These are phyloP conservation scores for Lethrus apterus DNA, from an alignment of 1,140 invertebrate genomes.

Conservation along the genomic window DNA sequence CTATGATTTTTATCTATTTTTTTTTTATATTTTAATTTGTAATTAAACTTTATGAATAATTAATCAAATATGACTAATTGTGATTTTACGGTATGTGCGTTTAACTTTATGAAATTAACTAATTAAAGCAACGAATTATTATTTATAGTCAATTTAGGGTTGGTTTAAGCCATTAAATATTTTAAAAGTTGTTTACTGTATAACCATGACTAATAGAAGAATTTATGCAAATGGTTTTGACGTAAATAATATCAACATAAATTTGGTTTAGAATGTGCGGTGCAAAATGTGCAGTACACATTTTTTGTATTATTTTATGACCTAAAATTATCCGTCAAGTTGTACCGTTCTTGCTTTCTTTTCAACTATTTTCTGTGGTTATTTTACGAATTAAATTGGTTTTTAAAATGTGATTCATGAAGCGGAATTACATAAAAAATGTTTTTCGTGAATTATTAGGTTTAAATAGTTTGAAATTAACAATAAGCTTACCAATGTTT, in stretches of 20 bases:
- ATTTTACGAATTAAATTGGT: background rate
- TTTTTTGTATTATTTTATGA: slow-evolving; percentile 6
- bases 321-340: background rate
- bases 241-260: no score
- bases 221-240: no score
- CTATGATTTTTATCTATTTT: slow-evolving; percentile 4
- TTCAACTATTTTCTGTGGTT: background rate
- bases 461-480: background rate
- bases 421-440: background rate
- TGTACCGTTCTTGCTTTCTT: background rate
- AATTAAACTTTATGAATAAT: background rate
- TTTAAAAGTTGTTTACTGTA: no score
- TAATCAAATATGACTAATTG: slow-evolving; percentile 6
- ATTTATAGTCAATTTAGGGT: background rate
- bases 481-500: slow-evolving; percentile 31
- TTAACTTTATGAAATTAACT: slow-evolving; percentile 1
- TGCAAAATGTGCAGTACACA: no score
- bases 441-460: background rate
- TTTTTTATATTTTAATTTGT: slow-evolving; percentile 4
- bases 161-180: no score
- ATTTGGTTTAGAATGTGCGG: no score
- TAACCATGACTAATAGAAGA: no score
- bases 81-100: no score
- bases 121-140: slow-evolving; percentile 15
- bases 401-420: slow-evolving; percentile 1